These are phyloP conservation scores for Agriopis leucophaearia DNA, from an alignment of 2,888 invertebrate genomes.

Conservation along the genomic window DNA sequence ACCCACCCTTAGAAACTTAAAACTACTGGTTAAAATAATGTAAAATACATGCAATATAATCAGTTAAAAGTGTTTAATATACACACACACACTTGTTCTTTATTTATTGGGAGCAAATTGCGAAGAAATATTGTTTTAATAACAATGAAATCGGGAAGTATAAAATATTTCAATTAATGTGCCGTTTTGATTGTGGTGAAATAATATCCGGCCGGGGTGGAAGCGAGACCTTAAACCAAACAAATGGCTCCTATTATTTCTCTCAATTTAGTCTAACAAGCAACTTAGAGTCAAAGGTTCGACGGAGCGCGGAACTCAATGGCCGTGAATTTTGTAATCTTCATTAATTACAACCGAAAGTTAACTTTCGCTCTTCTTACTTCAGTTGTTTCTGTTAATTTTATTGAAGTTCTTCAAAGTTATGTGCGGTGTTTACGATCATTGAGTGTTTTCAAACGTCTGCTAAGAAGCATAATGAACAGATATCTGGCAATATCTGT, in stretches of 20 bases:
- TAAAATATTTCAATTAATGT: constrained; percentile 37
- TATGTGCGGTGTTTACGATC: constrained; percentile 30
- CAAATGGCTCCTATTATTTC: constrained; percentile 85
- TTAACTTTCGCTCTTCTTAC: constrained; percentile 71
- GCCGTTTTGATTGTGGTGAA: constrained; percentile 64
- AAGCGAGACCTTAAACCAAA: constrained; percentile 79
- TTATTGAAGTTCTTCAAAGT: constrained; percentile 51
- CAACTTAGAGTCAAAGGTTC: constrained; percentile 83
- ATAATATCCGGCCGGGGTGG: constrained; percentile 66
- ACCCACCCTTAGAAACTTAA: no score
- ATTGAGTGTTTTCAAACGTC: constrained; percentile 16
- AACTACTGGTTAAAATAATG: no score
- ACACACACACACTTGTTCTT: background rate
- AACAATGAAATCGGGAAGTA: constrained; percentile 18
- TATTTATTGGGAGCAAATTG: background rate
- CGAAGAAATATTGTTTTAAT: constrained; percentile 24
- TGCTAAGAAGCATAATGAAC: background rate
- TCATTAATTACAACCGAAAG: constrained; percentile 82
- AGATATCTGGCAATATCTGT: no score
- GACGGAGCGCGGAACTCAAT: constrained; percentile 82
- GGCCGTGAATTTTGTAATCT: constrained; percentile 86
- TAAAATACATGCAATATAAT: background rate
- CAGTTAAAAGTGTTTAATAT: background rate
- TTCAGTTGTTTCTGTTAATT: constrained; percentile 69
- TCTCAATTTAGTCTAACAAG: constrained; percentile 85